These are phyloP conservation scores for Loxodonta africana DNA, from an alignment of 2,113 vertebrate species.

Conservation along the genomic window DNA sequence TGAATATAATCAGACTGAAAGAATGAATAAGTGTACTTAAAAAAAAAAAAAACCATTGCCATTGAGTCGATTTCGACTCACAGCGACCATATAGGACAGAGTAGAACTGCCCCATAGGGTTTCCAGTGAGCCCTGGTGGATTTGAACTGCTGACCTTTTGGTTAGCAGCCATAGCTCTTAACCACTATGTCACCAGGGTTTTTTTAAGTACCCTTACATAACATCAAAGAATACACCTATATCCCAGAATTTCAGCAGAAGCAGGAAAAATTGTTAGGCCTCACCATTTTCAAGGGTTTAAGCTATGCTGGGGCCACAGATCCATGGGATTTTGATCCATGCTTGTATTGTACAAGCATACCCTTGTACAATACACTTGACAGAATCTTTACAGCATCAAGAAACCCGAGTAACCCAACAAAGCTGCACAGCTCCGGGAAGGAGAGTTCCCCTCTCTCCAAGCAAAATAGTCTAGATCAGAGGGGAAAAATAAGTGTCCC, in stretches of 20 bases:
- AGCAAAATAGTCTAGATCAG: background rate
- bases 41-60: no score
- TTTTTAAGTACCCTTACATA: background rate
- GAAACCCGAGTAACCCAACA: background rate
- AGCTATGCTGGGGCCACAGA: background rate
- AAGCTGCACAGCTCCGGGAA: background rate
- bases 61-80: no score
- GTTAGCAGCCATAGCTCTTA: no score
- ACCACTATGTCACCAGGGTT: no score
- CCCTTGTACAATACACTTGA: background rate
- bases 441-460: background rate
- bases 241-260: background rate
- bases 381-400: background rate
- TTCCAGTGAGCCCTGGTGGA: no score
- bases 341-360: background rate
- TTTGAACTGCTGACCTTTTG: no score
- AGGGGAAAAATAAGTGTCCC: background rate
- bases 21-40: background rate
- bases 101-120: no score
- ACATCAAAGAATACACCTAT: background rate
- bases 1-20: background rate
- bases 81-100: no score
- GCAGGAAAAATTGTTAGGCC: background rate
- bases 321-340: background rate
- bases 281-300: background rate